Evolutionary conservation across 2,888 invertebrate species (phyloP), one percentile per base, ranked within the genome.

Genomic region (Octodonta nipae): DNA sequence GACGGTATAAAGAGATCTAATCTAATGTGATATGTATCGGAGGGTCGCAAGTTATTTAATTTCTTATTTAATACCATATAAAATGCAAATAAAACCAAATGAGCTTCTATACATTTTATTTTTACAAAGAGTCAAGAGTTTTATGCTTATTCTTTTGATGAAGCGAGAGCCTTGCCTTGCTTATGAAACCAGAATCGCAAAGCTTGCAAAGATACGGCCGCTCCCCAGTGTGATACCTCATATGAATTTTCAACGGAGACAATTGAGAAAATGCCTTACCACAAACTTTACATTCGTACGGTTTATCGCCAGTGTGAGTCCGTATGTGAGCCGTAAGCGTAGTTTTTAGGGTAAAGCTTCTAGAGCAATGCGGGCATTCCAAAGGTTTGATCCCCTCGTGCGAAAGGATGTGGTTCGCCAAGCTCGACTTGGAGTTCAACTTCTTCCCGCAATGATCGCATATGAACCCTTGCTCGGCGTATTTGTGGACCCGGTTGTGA

Each of bases 321-420:
- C 51, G 50, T 13, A 55, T 41, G 34, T 62, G 62, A 5, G 47
- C 40, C 27, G 45, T 43, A 4, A 54, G 38, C 10, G 38, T 39
- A 10, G 38, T 41, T 22, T 47, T 49, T 10, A 41, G 41, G 7
- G 43, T 43, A 55, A 72, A 71, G 1, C 65, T 64, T 47, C 71
- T 71, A 31, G 66, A 41, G 33, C 57, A 54, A 10, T 43, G 39
- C 1, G 29, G 26, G 17, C 39, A 45, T 7, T 22, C 12, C 12
- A 33, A 27, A 13, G 32, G 49, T 32, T 51, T 51, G 1, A 48
- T 28, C 2, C 52, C 51, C 13, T 46, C 40, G 28, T 67, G 67
- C 3, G 60, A 55, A 35, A 59, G 58, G 36, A 59, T 45, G 40
- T 66, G 66, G 0, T 46, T 41, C 17, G 43, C 33, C 4, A 55